Conservation (phyloP, 1,140 invertebrate species). For the Heterodera schachtii region DNA sequence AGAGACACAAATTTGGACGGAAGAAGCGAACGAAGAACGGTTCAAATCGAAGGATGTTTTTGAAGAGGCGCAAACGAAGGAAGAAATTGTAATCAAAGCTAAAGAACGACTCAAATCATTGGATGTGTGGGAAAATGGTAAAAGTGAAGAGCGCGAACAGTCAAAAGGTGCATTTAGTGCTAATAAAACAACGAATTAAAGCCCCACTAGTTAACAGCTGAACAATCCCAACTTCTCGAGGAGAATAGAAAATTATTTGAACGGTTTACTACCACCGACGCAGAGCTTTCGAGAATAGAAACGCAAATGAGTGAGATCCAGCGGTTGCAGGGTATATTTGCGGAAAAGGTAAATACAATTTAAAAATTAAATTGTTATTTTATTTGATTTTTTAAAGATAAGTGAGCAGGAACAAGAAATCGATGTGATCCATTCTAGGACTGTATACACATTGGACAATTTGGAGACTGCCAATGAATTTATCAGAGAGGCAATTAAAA, state of each 20-base stretch:
- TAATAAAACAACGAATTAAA: not conserved
- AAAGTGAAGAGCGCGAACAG: slow-evolving; percentile 5
- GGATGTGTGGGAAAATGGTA: not conserved
- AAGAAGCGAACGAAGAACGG: too few relatives aligned
- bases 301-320: slow-evolving; percentile 92
- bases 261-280: slow-evolving; percentile 46
- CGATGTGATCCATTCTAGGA: slow-evolving; percentile 81
- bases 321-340: slow-evolving; percentile 91
- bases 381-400: slow-evolving; percentile 41
- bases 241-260: slow-evolving; percentile 56
- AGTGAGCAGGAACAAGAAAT: slow-evolving; percentile 80
- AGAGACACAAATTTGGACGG: too few relatives aligned
- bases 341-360: slow-evolving; percentile 80
- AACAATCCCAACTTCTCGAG: slow-evolving; percentile 47
- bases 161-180: not conserved
- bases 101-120: not conserved
- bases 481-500: slow-evolving; percentile 83
- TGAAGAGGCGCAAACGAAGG: not conserved
- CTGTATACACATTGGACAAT: slow-evolving; percentile 88
- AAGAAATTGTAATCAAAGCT: not conserved
- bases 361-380: slow-evolving; percentile 4
- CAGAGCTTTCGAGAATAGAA: slow-evolving; percentile 69
- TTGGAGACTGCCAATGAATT: slow-evolving; percentile 94
- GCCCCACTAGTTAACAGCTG: slow-evolving; percentile 6
- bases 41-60: too few relatives aligned